Conservation (phyloP, 2,888 invertebrate species). For the Euplexia lucipara region DNA sequence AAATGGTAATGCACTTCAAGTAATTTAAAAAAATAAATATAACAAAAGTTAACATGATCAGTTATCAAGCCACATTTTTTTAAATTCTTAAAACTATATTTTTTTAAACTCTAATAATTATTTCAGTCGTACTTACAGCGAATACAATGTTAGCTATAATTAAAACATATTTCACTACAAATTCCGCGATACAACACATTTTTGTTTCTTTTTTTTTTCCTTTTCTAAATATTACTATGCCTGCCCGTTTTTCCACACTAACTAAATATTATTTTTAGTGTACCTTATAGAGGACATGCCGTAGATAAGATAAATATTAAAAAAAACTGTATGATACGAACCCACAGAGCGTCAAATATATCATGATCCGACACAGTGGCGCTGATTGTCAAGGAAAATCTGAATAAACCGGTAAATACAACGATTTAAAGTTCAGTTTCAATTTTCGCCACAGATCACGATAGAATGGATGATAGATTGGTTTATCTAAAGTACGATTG, state of each 20-base stretch:
- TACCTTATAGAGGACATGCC: neutral
- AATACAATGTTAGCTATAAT: conserved; percentile 76
- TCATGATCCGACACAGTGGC: conserved; percentile 4
- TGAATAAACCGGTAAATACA: neutral
- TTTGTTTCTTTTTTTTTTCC: conserved; percentile 42
- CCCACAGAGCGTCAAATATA: neutral
- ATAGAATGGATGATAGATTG: neutral
- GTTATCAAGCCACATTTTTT: too few relatives aligned
- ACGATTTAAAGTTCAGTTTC: conserved; percentile 5
- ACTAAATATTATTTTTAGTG: conserved; percentile 26
- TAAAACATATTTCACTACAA: conserved; percentile 77
- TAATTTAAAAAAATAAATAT: too few relatives aligned
- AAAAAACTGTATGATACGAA: neutral
- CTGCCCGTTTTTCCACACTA: neutral
- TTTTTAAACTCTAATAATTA: too few relatives aligned
- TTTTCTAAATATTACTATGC: neutral
- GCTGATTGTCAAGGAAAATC: conserved; percentile 2
- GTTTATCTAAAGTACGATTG: conserved; percentile 18
- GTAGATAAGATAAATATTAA: conserved; percentile 36
- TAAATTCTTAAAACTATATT: too few relatives aligned
- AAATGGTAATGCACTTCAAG: too few relatives aligned
- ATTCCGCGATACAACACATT: conserved; percentile 75
- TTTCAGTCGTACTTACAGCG: conserved; percentile 70
- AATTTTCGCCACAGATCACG: conserved; percentile 7
- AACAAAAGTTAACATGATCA: too few relatives aligned